phyloP scores from a whole-genome alignment of 2,113 vertebrate species.

The Psittacus erithacus region DNA sequence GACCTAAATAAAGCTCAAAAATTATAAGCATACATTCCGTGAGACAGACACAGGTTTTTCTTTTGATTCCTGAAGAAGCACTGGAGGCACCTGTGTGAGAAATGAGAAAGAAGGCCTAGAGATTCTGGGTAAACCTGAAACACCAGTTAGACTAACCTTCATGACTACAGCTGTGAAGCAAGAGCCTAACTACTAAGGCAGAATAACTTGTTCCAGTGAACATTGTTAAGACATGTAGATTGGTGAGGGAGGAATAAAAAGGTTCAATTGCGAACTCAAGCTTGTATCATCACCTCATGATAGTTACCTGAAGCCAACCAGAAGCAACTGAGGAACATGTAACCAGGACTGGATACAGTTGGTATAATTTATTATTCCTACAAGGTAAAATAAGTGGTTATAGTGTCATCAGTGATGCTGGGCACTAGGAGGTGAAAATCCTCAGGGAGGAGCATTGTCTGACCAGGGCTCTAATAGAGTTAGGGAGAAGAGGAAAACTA shows the following conservation, averaged over 20 bases:
- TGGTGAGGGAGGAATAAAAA: neutral
- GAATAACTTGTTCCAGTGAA: conserved; percentile 16
- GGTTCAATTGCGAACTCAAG: neutral
- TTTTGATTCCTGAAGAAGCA: neutral
- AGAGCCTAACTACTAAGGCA: conserved; percentile 5
- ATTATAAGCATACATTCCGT: neutral
- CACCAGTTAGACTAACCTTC: neutral
- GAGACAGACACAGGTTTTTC: neutral
- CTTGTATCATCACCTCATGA: neutral
- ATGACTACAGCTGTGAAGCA: conserved; percentile 42
- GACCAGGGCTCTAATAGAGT: neutral
- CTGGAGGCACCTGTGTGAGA: neutral
- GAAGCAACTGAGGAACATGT: neutral
- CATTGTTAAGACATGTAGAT: conserved; percentile 15
- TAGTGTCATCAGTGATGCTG: neutral
- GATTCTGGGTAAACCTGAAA: conserved; percentile 29
- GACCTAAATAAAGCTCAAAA: neutral
- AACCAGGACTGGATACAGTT: neutral
- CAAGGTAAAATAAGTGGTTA: neutral
- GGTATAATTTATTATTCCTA: neutral
- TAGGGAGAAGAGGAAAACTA: neutral
- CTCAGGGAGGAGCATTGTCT: neutral
- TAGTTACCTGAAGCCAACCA: neutral
- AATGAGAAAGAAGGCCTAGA: neutral
- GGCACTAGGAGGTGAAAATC: neutral